Conservation (phyloP, 2,888 invertebrate species). For the Drosophila picticornis region DNA sequence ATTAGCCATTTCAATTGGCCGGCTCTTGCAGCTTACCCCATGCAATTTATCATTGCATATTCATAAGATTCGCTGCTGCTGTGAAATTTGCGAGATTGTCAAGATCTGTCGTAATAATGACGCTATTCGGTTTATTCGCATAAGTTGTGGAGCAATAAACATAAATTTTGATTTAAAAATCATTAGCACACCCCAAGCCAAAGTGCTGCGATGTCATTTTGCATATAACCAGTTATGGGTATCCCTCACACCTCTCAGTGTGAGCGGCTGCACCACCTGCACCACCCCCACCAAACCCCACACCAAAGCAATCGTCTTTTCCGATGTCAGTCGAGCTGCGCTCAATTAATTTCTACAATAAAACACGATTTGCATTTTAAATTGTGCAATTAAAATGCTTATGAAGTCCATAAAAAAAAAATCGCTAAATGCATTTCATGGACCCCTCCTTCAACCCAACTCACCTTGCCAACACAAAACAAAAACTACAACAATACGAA, state of each 20-base stretch:
- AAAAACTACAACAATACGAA: conserved; percentile 36
- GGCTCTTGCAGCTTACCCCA: conserved; percentile 34
- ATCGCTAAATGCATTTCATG: conserved; percentile 76
- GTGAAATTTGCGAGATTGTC: conserved; percentile 5
- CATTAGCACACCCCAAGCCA: conserved; percentile 73
- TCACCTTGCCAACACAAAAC: conserved; percentile 9
- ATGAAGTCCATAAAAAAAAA: conserved; percentile 77
- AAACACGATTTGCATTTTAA: conserved; percentile 79
- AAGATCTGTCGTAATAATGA: conserved; percentile 19
- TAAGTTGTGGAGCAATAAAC: conserved; percentile 62
- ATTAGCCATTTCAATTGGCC: conserved; percentile 66
- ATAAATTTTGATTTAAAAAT: conserved; percentile 72
- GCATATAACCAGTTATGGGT: conserved; percentile 40
- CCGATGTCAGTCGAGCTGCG: conserved; percentile 61
- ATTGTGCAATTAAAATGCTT: conserved; percentile 81
- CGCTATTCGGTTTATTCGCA: conserved; percentile 34
- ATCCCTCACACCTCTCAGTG: conserved; percentile 14
- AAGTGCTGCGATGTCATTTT: conserved; percentile 55
- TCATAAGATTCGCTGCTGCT: conserved; percentile 46
- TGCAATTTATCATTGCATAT: conserved; percentile 60
- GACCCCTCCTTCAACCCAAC: conserved; percentile 39
- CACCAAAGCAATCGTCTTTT: conserved; percentile 28
- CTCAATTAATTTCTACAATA: conserved; percentile 78
- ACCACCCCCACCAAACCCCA: conserved; percentile 9
- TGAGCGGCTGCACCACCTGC: conserved; percentile 2